phyloP scores from a whole-genome alignment of 2,113 vertebrate species.

The Ciconia boyciana region DNA sequence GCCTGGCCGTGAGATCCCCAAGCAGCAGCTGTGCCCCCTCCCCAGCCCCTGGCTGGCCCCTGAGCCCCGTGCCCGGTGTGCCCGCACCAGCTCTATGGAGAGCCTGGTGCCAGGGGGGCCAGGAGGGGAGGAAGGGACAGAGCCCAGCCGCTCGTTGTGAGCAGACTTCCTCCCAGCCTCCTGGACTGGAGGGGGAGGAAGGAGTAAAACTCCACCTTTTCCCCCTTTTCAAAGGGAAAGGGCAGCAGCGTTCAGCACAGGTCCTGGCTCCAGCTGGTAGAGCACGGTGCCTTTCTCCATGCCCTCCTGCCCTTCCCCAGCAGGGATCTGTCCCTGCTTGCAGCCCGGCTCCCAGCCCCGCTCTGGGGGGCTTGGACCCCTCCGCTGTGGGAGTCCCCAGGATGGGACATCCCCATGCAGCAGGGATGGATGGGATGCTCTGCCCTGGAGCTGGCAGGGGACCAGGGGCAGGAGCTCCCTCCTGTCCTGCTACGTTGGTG shows the following conservation, averaged over 20 bases:
- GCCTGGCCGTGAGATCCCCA: background rate
- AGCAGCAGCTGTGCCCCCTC: background rate
- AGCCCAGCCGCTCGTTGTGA: background rate
- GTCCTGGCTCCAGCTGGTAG: background rate
- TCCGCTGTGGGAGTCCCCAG: accelerated
- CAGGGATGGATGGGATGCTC: background rate
- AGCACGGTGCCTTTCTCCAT: accelerated
- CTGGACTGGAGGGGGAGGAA: background rate
- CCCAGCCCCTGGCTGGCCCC: background rate
- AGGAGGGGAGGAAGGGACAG: background rate
- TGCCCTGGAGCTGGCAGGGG: background rate
- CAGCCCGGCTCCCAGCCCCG: background rate
- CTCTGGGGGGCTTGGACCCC: accelerated
- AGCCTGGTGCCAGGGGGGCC: accelerated
- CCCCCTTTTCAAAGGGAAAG: conserved; percentile 40
- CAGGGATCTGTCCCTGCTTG: background rate
- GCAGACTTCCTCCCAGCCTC: background rate
- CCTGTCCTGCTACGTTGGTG: background rate
- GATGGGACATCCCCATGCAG: background rate
- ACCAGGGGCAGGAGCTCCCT: background rate
- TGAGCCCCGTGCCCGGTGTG: background rate
- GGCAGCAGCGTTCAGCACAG: background rate
- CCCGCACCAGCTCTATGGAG: background rate
- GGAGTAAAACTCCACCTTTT: conserved; percentile 55
- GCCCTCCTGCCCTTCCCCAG: background rate